Evolutionary conservation across 2,888 invertebrate species (phyloP), one percentile per base, ranked within the genome.

Genomic region (Troides helena): DNA sequence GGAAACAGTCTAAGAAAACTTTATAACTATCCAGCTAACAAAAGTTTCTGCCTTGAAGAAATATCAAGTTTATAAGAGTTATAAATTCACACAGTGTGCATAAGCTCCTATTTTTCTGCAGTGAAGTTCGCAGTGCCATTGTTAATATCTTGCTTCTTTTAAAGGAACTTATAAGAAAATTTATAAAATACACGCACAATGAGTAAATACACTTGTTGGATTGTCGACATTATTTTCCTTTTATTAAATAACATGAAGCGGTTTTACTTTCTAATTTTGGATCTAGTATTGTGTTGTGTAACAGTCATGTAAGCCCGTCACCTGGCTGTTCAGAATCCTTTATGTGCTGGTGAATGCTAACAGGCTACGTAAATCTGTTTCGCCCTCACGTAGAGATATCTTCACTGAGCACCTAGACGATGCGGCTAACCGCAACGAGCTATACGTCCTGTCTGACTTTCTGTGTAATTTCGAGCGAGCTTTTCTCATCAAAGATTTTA

Each of bases 401-500:
- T 43, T 30, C 66, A 59, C 62, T n/a, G 66, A 67, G 70, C 66
- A 62, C 50, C 58, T 58, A 70, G 70, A 67, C 70, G 66, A 53
- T 70, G 70, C 59, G 66, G 70, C 53, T 67, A 62, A 63, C 70
- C 70, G 63, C 70, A 63, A 70, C 63, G 63, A 70, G 62, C 70
- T 63, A 60, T 70, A 60, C 53, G 60, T 60, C 70, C 50, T 63
- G 63, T 53, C 53, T 63, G 46, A 58, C 57, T 58, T 53, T 53
- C 21, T 58, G 23, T 12, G 57, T 58, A 23, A 23, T 58, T 58
- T 23, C 23, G 23, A 23, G 10, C 23, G 12, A 14, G 12, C 87
- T 89, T 86, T 89, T 88, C 88, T 90, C n/a, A 53, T 18, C 4
- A 53, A 7, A 53, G 8, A 53, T 43, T 43, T 12, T 5, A 0